Percentiles rank a stretch among this genome's conserved stretches.
Conservation (phyloP, 2,888 invertebrate species). For the Rotaria magnacalcarata region DNA sequence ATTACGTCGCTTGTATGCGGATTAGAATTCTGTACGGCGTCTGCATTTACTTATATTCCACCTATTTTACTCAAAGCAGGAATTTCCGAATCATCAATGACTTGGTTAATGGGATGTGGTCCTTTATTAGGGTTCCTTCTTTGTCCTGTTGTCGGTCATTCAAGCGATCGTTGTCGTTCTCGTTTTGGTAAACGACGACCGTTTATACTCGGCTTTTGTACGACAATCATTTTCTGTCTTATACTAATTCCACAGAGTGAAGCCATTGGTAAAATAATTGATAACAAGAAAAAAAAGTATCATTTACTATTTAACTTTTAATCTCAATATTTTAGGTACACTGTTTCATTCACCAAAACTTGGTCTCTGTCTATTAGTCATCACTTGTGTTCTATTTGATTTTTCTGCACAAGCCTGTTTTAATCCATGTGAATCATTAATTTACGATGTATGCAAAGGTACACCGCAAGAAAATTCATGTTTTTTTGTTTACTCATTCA, state of each 20-base stretch:
- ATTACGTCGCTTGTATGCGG: conserved; percentile 57
- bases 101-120: conserved; percentile 60
- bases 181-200: conserved; percentile 60
- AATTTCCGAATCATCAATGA: conserved; percentile 59
- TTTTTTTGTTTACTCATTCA: conserved; percentile 53
- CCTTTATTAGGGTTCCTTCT: conserved; percentile 58
- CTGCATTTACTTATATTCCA: conserved; percentile 62
- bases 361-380: background rate
- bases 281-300: too few relatives aligned
- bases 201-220: conserved; percentile 58
- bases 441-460: conserved; percentile 51
- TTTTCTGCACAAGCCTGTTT: conserved; percentile 50
- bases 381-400: conserved; percentile 48
- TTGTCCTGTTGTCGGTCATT: conserved; percentile 60
- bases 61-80: conserved; percentile 61
- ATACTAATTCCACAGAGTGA: conserved; percentile 55
- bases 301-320: too few relatives aligned
- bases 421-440: conserved; percentile 54
- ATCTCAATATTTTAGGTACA: background rate
- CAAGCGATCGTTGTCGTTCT: conserved; percentile 54
- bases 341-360: background rate
- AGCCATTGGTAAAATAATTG: background rate
- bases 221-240: conserved; percentile 57
- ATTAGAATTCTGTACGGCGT: conserved; percentile 61
- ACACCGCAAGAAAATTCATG: conserved; percentile 49